Conservation (phyloP, 2,888 invertebrate genomes). For the Cephus spinipes region DNA sequence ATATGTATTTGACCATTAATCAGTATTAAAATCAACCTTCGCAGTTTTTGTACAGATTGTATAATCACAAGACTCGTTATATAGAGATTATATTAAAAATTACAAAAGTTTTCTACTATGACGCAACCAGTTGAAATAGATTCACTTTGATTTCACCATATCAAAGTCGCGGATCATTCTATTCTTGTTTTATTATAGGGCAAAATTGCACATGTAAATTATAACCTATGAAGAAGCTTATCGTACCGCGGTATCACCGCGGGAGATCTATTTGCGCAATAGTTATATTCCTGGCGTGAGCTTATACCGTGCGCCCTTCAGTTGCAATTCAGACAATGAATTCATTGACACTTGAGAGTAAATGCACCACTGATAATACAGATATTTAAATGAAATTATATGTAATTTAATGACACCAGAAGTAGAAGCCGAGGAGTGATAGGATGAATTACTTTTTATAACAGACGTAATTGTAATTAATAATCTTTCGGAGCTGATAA, state of each 20-base stretch:
- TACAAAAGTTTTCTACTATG: background rate
- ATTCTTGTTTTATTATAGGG: background rate
- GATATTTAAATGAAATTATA: background rate
- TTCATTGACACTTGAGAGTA: slow-evolving; percentile 34
- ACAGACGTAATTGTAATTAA: background rate
- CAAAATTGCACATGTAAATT: background rate
- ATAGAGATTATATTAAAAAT: background rate
- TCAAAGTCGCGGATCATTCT: background rate
- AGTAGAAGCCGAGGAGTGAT: background rate
- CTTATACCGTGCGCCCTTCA: slow-evolving; percentile 18
- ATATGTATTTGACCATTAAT: background rate
- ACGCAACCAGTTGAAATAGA: background rate
- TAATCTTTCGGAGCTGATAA: background rate
- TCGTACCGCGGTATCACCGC: background rate
- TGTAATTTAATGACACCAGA: background rate
- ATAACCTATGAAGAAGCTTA: background rate
- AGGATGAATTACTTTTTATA: background rate
- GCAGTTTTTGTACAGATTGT: background rate
- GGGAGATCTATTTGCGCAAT: background rate
- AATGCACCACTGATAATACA: slow-evolving; percentile 24
- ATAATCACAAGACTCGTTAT: background rate
- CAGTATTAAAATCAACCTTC: background rate
- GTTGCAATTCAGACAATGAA: slow-evolving; percentile 34
- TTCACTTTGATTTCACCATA: background rate
- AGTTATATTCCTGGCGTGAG: background rate